phyloP scores from a whole-genome alignment of 2,113 vertebrate genomes.

The Ictalurus furcatus region DNA sequence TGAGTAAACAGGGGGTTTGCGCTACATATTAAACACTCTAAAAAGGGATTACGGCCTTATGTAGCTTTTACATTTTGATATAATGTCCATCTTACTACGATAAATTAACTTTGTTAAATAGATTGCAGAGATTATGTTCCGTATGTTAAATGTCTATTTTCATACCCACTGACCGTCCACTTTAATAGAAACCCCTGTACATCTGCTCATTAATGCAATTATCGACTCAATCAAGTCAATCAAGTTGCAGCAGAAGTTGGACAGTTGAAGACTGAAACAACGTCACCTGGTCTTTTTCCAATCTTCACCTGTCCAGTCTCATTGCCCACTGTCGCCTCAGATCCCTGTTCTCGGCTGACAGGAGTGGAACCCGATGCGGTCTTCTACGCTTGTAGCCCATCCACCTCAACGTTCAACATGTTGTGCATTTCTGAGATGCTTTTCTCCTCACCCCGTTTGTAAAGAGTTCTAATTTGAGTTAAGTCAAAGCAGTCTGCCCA shows the following conservation, averaged over 20 bases:
- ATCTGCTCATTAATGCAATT: not conserved
- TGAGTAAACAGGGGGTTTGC: not conserved
- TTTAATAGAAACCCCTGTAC: not conserved
- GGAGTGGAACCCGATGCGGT: not conserved
- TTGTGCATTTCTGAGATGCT: not conserved
- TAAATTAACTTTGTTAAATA: not conserved
- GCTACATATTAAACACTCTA: not conserved
- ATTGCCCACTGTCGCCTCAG: not conserved
- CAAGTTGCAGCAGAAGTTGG: not conserved
- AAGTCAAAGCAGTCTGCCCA: not conserved
- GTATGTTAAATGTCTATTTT: not conserved
- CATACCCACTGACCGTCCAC: not conserved
- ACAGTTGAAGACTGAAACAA: not conserved
- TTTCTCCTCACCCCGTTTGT: not conserved
- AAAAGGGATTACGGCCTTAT: not conserved
- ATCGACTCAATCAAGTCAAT: not conserved
- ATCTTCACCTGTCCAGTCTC: not conserved
- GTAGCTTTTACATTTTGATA: not conserved
- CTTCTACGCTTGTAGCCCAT: not conserved
- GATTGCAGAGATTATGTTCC: not conserved
- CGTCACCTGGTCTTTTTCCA: not conserved
- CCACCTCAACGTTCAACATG: not conserved
- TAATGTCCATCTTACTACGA: not conserved
- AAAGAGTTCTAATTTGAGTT: not conserved
- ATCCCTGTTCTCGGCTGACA: not conserved